Percentiles rank a stretch among this genome's conserved stretches.
Evolutionary conservation across 2,113 vertebrate genomes (phyloP).

Genomic region (Spheniscus mendiculus): DNA sequence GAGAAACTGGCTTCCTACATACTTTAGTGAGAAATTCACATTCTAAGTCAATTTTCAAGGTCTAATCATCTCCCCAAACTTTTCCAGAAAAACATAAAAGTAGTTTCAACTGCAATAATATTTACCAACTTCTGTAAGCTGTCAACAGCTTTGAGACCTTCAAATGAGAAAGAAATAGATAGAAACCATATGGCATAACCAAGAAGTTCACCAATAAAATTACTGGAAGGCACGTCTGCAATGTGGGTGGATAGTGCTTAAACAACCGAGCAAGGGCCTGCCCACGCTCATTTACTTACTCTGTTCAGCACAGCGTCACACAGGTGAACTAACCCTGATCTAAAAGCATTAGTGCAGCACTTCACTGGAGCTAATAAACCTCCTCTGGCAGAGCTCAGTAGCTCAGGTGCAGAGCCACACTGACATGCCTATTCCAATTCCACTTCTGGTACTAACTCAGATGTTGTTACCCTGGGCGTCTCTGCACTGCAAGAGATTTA

Average conservation of each 20-base stretch:
- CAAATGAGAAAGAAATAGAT: not conserved
- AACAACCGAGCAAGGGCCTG: not conserved
- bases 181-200: not conserved
- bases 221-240: not conserved
- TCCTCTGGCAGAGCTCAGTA: not conserved
- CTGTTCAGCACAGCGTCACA: not conserved
- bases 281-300: not conserved
- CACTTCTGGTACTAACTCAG: not conserved
- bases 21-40: not conserved
- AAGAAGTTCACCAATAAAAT: not conserved
- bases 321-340: not conserved
- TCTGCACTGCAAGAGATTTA: not conserved
- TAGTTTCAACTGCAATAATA: not conserved
- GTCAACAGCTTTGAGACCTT: not conserved
- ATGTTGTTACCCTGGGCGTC: rapidly evolving
- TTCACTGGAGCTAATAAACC: not conserved
- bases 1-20: not conserved
- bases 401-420: not conserved
- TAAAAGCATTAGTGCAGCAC: not conserved
- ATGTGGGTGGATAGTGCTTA: not conserved
- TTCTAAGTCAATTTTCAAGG: not conserved
- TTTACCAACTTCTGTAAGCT: not conserved
- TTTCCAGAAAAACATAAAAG: not conserved
- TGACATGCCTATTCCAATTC: not conserved
- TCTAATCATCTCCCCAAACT: not conserved